Percentiles rank a stretch among this genome's conserved stretches.
Evolutionary conservation across 2,797 vertebrate genomes (phyloP).

Genomic region (Tragopan temminckii): DNA sequence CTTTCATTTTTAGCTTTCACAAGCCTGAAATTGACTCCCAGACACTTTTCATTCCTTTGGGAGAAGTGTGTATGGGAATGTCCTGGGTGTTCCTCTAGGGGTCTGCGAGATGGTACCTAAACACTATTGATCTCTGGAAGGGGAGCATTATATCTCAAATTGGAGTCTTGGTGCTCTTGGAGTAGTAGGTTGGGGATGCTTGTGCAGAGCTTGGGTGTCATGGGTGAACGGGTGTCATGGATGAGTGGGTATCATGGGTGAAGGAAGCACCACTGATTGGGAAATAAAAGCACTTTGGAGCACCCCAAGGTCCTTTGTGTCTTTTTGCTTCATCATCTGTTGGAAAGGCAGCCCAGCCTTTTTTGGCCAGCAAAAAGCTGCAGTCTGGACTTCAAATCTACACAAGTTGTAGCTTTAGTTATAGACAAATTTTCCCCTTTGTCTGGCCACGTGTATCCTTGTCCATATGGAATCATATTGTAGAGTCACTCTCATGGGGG

Average conservation of each 20-base stretch:
- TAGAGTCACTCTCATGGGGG: accelerated
- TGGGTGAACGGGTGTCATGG: neutral
- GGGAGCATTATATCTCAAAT: neutral
- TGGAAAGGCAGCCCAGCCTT: neutral
- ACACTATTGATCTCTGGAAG: neutral
- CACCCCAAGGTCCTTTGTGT: accelerated
- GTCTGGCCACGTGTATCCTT: neutral
- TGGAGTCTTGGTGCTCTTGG: accelerated
- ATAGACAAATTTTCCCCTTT: neutral
- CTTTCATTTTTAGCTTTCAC: slow-evolving; percentile 9
- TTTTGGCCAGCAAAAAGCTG: neutral
- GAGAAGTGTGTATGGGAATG: neutral
- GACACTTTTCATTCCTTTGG: neutral
- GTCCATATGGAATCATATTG: neutral
- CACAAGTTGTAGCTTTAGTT: neutral
- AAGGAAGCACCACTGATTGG: neutral
- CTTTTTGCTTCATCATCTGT: neutral
- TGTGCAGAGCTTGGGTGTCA: neutral
- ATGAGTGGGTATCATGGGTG: neutral
- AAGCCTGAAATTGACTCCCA: accelerated
- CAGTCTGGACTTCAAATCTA: neutral
- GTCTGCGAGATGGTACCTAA: neutral
- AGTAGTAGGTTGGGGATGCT: neutral
- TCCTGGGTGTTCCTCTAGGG: neutral
- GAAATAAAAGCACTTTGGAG: neutral